phyloP scores from a whole-genome alignment of 2,113 vertebrate species.

The Leucopternis melanops region DNA sequence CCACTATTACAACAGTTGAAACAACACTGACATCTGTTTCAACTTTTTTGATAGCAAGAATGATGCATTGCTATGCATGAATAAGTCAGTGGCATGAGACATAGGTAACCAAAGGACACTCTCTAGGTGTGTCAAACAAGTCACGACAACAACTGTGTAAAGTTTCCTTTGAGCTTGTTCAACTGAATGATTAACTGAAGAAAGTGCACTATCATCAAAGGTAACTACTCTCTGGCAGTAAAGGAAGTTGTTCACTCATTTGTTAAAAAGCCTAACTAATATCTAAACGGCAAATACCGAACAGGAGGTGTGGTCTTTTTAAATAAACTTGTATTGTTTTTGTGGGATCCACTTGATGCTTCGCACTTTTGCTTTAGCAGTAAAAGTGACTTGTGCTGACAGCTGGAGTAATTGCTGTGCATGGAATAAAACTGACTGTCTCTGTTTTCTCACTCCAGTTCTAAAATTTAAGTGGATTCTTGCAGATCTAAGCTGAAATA shows the following conservation, averaged over 20 bases:
- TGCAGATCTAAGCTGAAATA: constrained; percentile 43
- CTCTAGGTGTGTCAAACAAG: constrained; percentile 22
- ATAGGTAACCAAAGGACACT: background rate
- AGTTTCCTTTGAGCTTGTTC: background rate
- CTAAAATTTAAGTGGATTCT: constrained; percentile 31
- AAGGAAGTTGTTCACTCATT: background rate
- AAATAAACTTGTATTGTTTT: background rate
- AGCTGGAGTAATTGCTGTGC: constrained; percentile 4
- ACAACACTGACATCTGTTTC: background rate
- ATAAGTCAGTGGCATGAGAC: background rate
- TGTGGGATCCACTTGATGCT: background rate
- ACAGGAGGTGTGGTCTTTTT: background rate
- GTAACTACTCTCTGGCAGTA: background rate
- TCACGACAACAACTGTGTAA: background rate
- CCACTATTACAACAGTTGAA: background rate
- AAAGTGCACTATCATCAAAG: background rate
- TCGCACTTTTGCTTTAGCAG: background rate
- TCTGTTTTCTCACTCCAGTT: background rate
- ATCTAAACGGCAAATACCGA: background rate
- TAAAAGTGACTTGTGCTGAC: constrained; percentile 27
- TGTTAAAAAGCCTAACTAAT: background rate
- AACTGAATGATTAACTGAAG: background rate
- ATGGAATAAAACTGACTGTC: background rate
- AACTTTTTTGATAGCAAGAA: background rate
- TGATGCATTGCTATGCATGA: background rate